These are phyloP conservation scores for Drepana arcuata DNA, from an alignment of 1,140 invertebrate genomes.

Conservation along the genomic window DNA sequence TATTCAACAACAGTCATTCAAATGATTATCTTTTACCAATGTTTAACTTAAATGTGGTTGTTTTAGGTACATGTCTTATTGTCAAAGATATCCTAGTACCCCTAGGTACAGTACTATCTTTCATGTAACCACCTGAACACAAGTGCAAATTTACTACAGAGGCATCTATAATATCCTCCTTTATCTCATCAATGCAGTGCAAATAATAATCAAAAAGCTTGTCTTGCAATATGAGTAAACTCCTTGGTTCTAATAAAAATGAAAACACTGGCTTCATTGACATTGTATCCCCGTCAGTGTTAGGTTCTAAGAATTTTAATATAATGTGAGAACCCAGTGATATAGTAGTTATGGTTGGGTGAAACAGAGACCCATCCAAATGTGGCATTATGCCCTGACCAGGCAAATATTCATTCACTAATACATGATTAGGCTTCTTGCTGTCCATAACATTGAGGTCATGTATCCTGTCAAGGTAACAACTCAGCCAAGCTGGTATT, in stretches of 20 bases:
- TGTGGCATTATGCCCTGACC: conserved; percentile 97
- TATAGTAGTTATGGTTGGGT: conserved; percentile 93
- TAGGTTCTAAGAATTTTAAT: conserved; percentile 85
- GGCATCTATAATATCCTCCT: conserved; percentile 79
- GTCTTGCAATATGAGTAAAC: conserved; percentile 89
- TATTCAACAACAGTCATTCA: no score
- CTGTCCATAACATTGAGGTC: conserved; percentile 81
- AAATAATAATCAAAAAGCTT: conserved; percentile 88
- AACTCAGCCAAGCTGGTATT: conserved; percentile 88
- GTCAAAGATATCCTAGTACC: conserved; percentile 90
- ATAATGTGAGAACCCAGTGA: conserved; percentile 92
- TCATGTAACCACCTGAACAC: conserved; percentile 72
- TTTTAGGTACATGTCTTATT: conserved; percentile 94
- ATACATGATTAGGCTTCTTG: conserved; percentile 92
- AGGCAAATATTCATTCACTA: conserved; percentile 96
- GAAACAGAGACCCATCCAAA: conserved; percentile 94
- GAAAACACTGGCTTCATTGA: conserved; percentile 69
- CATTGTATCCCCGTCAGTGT: conserved; percentile 22
- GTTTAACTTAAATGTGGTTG: conserved; percentile 75
- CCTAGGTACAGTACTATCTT: conserved; percentile 75
- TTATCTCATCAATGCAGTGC: conserved; percentile 89
- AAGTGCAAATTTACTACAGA: conserved; percentile 79
- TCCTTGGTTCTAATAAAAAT: conserved; percentile 88
- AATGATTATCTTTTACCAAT: conserved; percentile 76
- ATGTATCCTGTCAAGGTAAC: conserved; percentile 82